phyloP scores from a whole-genome alignment of 2,888 invertebrate species.

The Nysson spinosus region DNA sequence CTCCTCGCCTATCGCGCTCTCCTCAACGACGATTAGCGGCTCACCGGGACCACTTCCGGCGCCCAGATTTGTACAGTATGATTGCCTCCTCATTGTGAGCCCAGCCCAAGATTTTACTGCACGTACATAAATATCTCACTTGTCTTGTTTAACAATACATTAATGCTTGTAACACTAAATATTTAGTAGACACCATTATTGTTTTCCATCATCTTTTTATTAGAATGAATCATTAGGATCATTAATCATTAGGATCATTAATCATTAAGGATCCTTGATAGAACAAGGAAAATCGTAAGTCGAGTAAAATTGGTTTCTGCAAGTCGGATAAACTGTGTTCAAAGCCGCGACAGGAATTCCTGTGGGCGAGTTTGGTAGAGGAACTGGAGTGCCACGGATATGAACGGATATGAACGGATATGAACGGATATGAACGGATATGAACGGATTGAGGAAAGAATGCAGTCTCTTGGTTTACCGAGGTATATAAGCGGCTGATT shows the following conservation, averaged over 20 bases:
- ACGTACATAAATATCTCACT: neutral
- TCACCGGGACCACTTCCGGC: conserved; percentile 79
- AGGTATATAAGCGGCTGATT: conserved; percentile 30
- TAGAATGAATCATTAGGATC: too few relatives aligned
- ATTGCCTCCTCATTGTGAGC: conserved; percentile 69
- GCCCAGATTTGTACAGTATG: conserved; percentile 61
- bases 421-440: too few relatives aligned
- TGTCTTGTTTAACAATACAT: neutral
- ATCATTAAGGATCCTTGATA: too few relatives aligned
- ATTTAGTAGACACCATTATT: too few relatives aligned
- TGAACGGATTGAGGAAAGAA: neutral
- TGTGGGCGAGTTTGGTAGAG: neutral
- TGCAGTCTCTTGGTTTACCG: neutral
- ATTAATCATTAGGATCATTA: too few relatives aligned
- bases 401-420: too few relatives aligned
- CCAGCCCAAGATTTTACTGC: neutral
- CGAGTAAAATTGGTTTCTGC: neutral
- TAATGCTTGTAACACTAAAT: too few relatives aligned
- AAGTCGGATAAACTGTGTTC: neutral
- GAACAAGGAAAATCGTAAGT: too few relatives aligned
- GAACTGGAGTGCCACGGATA: neutral
- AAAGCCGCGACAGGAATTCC: conserved; percentile 19
- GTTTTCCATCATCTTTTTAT: too few relatives aligned
- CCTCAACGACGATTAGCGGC: conserved; percentile 90
- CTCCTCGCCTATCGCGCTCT: conserved; percentile 84